phyloP scores from a whole-genome alignment of 2,888 invertebrate genomes.

The Epinotia ramella region DNA sequence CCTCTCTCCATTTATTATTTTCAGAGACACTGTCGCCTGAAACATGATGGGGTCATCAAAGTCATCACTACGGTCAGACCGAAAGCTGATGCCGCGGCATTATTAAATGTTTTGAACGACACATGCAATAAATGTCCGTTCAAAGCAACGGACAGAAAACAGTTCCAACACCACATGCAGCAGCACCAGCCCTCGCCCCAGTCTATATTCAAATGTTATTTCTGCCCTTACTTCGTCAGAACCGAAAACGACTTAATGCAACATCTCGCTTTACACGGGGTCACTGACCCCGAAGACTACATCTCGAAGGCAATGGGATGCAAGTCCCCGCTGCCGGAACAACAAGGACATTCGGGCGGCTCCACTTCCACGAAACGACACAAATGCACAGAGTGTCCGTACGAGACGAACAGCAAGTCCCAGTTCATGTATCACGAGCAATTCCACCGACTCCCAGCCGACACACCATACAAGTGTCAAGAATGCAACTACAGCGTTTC shows the following conservation, averaged over 20 bases:
- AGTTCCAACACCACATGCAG: constrained; percentile 87
- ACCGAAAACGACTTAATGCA: constrained; percentile 88
- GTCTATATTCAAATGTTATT: constrained; percentile 91
- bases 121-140: constrained; percentile 91
- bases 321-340: constrained; percentile 67
- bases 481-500: constrained; percentile 94
- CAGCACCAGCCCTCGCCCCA: constrained; percentile 89
- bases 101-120: constrained; percentile 66
- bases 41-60: constrained; percentile 91
- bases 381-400: constrained; percentile 92
- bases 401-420: constrained; percentile 93
- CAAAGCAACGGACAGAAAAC: constrained; percentile 84
- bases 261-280: constrained; percentile 88
- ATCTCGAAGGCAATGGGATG: constrained; percentile 77
- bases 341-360: constrained; percentile 54
- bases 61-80: constrained; percentile 85
- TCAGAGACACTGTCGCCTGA: constrained; percentile 91
- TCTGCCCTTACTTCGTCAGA: constrained; percentile 92
- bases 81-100: constrained; percentile 72
- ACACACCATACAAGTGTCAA: constrained; percentile 92
- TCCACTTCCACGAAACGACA: constrained; percentile 86
- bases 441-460: constrained; percentile 89
- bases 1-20: constrained; percentile 33
- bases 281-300: constrained; percentile 85
- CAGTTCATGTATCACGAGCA: constrained; percentile 95